Evolutionary conservation across 2,888 invertebrate species (phyloP), one percentile per base, ranked within the genome.

Genomic region (Spisula subtruncata): DNA sequence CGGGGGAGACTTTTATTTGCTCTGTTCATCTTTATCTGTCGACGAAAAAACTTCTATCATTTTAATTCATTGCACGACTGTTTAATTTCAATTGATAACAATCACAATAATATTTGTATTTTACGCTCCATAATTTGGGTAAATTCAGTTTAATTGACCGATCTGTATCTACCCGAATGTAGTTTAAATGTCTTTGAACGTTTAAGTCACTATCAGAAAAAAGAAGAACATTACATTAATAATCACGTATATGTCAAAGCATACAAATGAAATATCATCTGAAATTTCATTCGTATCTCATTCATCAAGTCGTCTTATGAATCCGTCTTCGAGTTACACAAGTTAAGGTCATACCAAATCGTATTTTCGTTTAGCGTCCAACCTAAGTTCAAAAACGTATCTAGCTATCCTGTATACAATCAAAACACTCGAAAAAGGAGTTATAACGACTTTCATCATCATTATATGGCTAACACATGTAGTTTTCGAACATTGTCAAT

Each of bases 11-110:
- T 32, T 75, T 75, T 35, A 75, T 16, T 32, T 75, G 18, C 18
- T 75, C 8, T 75, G 75, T 18, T 75, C 29, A 35, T 75, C 75
- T 66, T 35, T 29, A 75, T 75, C 75, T 71, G 6, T 5, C 6
- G 12, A 14, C 35, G 75, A 32, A 41, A 75, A 35, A 32, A 18
- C 35, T 35, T 75, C 75, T 35, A 75, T 75, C 75, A 75, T 32
- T 35, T 75, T 14, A 75, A 35, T 75, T 75, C 75, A 75, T 75
- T 32, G 75, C 75, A 75, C 14, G 35, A 12, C 12, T 25, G 35
- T 75, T 75, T 75, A 35, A 75, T 75, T 75, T 75, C 75, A 29
- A 75, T 18, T 75, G 75, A 75, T 75, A 75, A 75, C 32, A 75
- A 75, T 75, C 75, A 75, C 29, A 35, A 75, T 75, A 32, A 75